phyloP scores from a whole-genome alignment of 1,140 invertebrate species.

The Ooceraea biroi region DNA sequence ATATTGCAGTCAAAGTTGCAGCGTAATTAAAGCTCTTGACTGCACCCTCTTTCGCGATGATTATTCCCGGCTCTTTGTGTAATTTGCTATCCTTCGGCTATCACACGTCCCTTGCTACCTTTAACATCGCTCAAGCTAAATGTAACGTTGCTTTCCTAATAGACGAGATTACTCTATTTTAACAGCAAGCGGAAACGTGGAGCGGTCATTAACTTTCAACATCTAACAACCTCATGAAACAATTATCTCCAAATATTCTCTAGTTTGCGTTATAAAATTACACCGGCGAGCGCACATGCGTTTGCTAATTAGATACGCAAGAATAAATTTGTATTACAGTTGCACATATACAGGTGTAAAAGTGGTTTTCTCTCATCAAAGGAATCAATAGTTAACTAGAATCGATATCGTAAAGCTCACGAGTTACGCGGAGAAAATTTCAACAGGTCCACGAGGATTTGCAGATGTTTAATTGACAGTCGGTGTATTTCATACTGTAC shows the following conservation, averaged over 20 bases:
- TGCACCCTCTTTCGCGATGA: not conserved
- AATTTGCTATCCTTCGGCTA: conserved; percentile 1
- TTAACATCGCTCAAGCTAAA: not conserved
- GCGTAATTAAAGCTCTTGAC: not conserved
- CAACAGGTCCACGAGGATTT: conserved; percentile 7
- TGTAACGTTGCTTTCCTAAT: conserved; percentile 7
- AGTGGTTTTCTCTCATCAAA: too few relatives aligned
- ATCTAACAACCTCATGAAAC: not conserved
- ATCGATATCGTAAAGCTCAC: conserved; percentile 4
- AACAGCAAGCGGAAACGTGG: not conserved
- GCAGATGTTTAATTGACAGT: conserved; percentile 36
- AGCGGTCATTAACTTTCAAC: not conserved
- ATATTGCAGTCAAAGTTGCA: not conserved
- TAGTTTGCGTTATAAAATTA: not conserved
- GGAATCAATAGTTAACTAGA: conserved; percentile 21
- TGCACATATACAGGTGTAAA: not conserved
- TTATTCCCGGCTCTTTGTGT: conserved; percentile 26
- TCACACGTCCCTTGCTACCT: not conserved
- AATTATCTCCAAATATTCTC: not conserved
- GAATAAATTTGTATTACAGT: not conserved
- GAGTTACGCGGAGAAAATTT: conserved; percentile 23
- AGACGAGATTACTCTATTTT: not conserved
- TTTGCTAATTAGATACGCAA: conserved; percentile 7
- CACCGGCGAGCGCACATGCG: not conserved
- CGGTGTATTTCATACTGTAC: conserved; percentile 21